These are phyloP conservation scores for Etheostoma nigrum DNA, from an alignment of 2,797 vertebrate genomes.

Conservation along the genomic window DNA sequence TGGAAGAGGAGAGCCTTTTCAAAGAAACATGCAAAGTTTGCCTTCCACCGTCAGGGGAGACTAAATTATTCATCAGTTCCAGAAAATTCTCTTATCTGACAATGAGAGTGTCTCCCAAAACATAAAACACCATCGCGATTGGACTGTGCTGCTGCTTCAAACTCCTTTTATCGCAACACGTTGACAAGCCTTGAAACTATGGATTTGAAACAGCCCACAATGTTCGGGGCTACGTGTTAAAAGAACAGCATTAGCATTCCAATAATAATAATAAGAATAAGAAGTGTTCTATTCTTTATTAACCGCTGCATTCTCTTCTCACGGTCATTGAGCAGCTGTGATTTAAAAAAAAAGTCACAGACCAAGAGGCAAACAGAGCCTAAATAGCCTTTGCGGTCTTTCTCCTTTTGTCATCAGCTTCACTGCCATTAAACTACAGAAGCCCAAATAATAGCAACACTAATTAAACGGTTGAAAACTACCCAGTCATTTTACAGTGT, in stretches of 20 bases:
- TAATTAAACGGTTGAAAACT: slow-evolving; percentile 59
- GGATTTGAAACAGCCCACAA: slow-evolving; percentile 21
- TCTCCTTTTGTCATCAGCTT: slow-evolving; percentile 47
- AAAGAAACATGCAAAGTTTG: slow-evolving; percentile 54
- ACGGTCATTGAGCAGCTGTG: slow-evolving; percentile 48
- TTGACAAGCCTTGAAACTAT: slow-evolving; percentile 32
- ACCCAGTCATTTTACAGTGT: slow-evolving; percentile 58
- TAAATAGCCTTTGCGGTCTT: slow-evolving; percentile 27
- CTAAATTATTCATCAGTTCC: slow-evolving; percentile 70
- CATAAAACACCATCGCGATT: slow-evolving; percentile 21
- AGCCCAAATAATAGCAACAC: slow-evolving; percentile 54
- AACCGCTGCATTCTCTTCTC: slow-evolving; percentile 62
- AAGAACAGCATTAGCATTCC: slow-evolving; percentile 53
- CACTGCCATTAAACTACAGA: slow-evolving; percentile 49
- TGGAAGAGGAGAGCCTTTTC: slow-evolving; percentile 52
- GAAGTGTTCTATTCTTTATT: slow-evolving; percentile 50
- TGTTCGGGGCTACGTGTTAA: slow-evolving; percentile 41
- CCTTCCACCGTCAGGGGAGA: slow-evolving; percentile 39
- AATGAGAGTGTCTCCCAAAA: slow-evolving; percentile 40
- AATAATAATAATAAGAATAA: slow-evolving; percentile 52
- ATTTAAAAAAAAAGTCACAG: slow-evolving; percentile 28
- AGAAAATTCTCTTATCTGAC: slow-evolving; percentile 53
- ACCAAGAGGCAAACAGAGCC: slow-evolving; percentile 15
- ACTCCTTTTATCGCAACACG: slow-evolving; percentile 26
- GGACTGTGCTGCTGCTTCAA: slow-evolving; percentile 23